Evolutionary conservation across 2,797 vertebrate species (phyloP), one percentile per base, ranked within the genome.

Genomic region (Podargus strigoides): DNA sequence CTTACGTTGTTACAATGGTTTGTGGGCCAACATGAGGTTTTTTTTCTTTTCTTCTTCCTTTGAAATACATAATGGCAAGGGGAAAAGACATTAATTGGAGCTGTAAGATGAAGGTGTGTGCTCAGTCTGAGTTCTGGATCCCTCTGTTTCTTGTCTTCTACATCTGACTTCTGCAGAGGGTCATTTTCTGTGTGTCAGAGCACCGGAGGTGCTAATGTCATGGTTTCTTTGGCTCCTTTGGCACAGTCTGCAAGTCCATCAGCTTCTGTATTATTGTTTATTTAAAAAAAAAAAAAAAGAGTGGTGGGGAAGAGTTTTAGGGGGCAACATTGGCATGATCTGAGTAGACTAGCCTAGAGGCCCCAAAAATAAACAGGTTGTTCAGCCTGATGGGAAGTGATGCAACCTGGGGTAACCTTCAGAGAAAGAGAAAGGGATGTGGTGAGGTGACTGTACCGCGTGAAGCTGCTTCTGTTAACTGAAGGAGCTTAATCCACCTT

Each of bases 291-390:
- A 15, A 55, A 41, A 50, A 17, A 37, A 27, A 21, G 2, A 24
- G 4, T 7, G 0, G 1, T 13, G 22, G 30, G 36, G 49, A 44
- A 46, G 52, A 7, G 21, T 60, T 74, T 1, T 5, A 3, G 7
- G 9, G 21, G 2, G 3, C 7, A 49, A 3, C 5, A 8, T 14
- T 58, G 59, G 8, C 42, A 12, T 15, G 6, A 14, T n/a, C 36
- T 39, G 8, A 76, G 32, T 1, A 56, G 37, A 39, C 24, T 3
- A 66, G 32, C 2, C 1, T 6, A 47, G 64, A 67, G 16, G 6
- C 28, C 26, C 62, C 53, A 64, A 44, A 56, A 68, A 34, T 6
- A 42, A 69, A 34, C 11, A 36, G 26, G 12, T 49, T 20, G 21
- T 75, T 41, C 37, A 39, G 5, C 27, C 17, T 58, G 27, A n/a